Percentiles rank a stretch among this genome's conserved stretches.
These are phyloP conservation scores for Druon quercuslanigerum DNA, from an alignment of 1,140 invertebrate species.

Conservation along the genomic window DNA sequence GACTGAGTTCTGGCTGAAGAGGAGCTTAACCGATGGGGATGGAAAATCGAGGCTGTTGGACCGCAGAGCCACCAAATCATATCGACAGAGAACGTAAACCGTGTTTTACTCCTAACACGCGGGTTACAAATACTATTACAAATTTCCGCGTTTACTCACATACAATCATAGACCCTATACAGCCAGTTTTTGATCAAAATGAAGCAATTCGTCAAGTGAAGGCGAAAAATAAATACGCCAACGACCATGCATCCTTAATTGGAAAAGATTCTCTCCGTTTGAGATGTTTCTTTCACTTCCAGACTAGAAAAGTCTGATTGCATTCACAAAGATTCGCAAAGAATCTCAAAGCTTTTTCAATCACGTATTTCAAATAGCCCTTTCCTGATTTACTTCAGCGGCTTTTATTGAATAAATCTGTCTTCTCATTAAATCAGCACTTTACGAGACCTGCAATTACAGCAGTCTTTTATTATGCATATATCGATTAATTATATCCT, in stretches of 20 bases:
- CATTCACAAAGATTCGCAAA: not conserved
- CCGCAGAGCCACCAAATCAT: constrained; percentile 55
- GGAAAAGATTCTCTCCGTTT: constrained; percentile 57
- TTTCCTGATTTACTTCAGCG: not conserved
- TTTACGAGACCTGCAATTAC: not conserved
- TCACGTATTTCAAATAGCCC: not conserved
- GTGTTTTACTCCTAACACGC: constrained; percentile 47
- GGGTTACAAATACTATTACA: not conserved
- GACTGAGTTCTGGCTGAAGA: constrained; percentile 48
- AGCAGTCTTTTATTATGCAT: not conserved
- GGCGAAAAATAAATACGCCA: constrained; percentile 61
- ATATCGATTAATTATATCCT: not conserved
- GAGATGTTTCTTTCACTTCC: constrained; percentile 9
- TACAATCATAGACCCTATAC: constrained; percentile 45
- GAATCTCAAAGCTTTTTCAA: not conserved
- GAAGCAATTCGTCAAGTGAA: constrained; percentile 62
- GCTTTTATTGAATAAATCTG: not conserved
- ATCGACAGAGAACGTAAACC: constrained; percentile 54
- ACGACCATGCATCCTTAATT: constrained; percentile 61
- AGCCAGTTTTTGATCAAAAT: constrained; percentile 46
- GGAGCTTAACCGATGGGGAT: constrained; percentile 42
- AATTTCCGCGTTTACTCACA: constrained; percentile 44
- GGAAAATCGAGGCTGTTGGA: constrained; percentile 53
- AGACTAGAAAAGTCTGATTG: constrained; percentile 1
- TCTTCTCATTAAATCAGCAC: constrained; percentile 3